Percentiles rank a stretch among this genome's conserved stretches.
These are phyloP conservation scores for Lomographa bimaculata DNA, from an alignment of 2,888 invertebrate species.

Conservation along the genomic window DNA sequence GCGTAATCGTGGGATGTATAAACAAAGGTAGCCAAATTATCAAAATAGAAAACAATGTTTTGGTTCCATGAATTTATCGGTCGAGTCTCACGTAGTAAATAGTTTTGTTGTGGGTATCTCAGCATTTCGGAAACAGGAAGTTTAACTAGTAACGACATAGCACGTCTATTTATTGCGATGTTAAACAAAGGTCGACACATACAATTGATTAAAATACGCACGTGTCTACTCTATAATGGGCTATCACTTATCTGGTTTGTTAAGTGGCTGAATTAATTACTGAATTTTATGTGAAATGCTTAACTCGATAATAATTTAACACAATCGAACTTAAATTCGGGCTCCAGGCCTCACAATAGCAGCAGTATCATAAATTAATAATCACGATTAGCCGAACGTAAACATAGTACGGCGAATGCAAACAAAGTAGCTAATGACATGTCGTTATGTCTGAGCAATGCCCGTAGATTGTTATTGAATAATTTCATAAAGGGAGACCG, in stretches of 20 bases:
- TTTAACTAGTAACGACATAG: not conserved
- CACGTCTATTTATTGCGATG: too few species aligned
- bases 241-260: too few species aligned
- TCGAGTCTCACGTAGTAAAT: slow-evolving; percentile 1
- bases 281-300: too few species aligned
- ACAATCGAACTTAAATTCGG: slow-evolving; percentile 7
- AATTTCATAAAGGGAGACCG: slow-evolving; percentile 59
- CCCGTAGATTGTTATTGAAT: slow-evolving; percentile 36
- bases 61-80: slow-evolving; percentile 24
- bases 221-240: too few species aligned
- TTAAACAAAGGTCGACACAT: too few species aligned
- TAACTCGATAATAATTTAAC: slow-evolving; percentile 5
- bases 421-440: slow-evolving; percentile 25
- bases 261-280: not conserved
- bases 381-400: slow-evolving; percentile 17
- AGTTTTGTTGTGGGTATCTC: slow-evolving; percentile 6
- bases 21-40: slow-evolving; percentile 28
- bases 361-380: slow-evolving; percentile 20
- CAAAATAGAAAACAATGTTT: slow-evolving; percentile 25
- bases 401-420: slow-evolving; percentile 16
- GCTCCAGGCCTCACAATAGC: slow-evolving; percentile 15
- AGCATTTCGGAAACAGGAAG: slow-evolving; percentile 4
- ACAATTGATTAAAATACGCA: too few species aligned
- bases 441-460: slow-evolving; percentile 29
- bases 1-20: slow-evolving; percentile 36